These are phyloP conservation scores for Teleogryllus occipitalis DNA, from an alignment of 1,140 invertebrate genomes.

Conservation along the genomic window DNA sequence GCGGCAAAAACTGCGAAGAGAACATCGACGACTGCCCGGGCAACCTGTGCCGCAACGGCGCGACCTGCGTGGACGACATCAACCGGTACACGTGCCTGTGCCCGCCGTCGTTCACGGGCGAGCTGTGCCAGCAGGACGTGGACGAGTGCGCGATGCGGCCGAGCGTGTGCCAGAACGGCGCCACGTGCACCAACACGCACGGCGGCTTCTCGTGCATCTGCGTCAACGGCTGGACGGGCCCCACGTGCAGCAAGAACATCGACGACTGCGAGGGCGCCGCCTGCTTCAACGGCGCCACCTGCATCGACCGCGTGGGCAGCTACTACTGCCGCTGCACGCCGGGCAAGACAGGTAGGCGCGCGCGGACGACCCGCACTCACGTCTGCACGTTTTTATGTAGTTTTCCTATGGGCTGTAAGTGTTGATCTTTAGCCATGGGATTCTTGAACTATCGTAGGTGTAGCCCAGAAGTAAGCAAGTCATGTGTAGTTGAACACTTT, in stretches of 20 bases:
- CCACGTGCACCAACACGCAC: slow-evolving; percentile 84
- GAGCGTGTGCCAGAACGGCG: slow-evolving; percentile 85
- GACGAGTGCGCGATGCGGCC: slow-evolving; percentile 73
- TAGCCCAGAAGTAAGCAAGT: no score
- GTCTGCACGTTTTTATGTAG: neutral
- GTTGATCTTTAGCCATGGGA: no score
- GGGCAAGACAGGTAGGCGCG: slow-evolving; percentile 82
- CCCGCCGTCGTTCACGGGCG: slow-evolving; percentile 76
- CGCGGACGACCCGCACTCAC: neutral
- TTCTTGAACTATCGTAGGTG: no score
- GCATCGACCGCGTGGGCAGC: slow-evolving; percentile 86
- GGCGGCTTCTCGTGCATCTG: slow-evolving; percentile 93
- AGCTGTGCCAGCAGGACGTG: slow-evolving; percentile 70
- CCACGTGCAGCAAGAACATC: slow-evolving; percentile 85
- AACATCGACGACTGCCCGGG: slow-evolving; percentile 87
- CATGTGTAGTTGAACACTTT: no score
- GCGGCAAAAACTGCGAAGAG: slow-evolving; percentile 78
- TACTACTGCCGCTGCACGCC: slow-evolving; percentile 92
- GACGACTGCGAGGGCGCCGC: slow-evolving; percentile 87
- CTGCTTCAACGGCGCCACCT: slow-evolving; percentile 95
- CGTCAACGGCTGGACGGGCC: slow-evolving; percentile 89
- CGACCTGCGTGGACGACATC: slow-evolving; percentile 78
- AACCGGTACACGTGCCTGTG: slow-evolving; percentile 83
- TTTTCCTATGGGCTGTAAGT: no score
- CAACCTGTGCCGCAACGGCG: slow-evolving; percentile 83